These are phyloP conservation scores for Lithophane leautieri DNA, from an alignment of 2,888 invertebrate species.

Conservation along the genomic window DNA sequence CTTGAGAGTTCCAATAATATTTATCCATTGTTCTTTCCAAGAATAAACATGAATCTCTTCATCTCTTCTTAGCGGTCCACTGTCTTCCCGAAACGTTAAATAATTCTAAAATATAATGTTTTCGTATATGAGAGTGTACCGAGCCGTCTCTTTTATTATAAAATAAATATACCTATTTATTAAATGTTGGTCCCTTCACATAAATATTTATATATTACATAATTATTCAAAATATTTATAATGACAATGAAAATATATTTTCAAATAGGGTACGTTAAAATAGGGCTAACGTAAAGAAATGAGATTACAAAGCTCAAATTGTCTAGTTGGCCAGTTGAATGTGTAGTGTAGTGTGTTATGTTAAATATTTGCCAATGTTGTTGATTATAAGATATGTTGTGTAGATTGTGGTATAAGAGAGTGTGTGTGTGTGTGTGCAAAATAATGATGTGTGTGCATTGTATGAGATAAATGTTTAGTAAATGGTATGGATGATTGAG, in stretches of 20 bases:
- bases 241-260: slow-evolving; percentile 86
- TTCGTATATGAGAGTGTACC: slow-evolving; percentile 34
- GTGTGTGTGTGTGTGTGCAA: not conserved
- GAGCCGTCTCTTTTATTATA: slow-evolving; percentile 56
- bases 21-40: slow-evolving; percentile 12
- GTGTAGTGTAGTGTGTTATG: slow-evolving; percentile 13
- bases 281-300: slow-evolving; percentile 23
- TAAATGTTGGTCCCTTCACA: slow-evolving; percentile 57
- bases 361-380: slow-evolving; percentile 25
- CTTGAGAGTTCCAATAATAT: slow-evolving; percentile 19
- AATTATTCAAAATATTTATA: slow-evolving; percentile 11
- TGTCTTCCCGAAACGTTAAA: slow-evolving; percentile 50
- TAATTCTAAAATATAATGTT: slow-evolving; percentile 36
- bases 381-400: not conserved
- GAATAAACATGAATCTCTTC: slow-evolving; percentile 22
- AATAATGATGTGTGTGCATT: not conserved
- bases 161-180: slow-evolving; percentile 53
- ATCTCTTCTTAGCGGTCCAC: slow-evolving; percentile 57
- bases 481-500: slow-evolving; percentile 9
- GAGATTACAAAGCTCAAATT: slow-evolving; percentile 59
- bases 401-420: not conserved
- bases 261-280: slow-evolving; percentile 44
- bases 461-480: not conserved
- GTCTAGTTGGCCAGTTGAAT: slow-evolving; percentile 36
- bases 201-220: slow-evolving; percentile 46